Evolutionary conservation across 2,113 vertebrate species (phyloP), one percentile per base, ranked within the genome.

Genomic region (Hyperoodon ampullatus): DNA sequence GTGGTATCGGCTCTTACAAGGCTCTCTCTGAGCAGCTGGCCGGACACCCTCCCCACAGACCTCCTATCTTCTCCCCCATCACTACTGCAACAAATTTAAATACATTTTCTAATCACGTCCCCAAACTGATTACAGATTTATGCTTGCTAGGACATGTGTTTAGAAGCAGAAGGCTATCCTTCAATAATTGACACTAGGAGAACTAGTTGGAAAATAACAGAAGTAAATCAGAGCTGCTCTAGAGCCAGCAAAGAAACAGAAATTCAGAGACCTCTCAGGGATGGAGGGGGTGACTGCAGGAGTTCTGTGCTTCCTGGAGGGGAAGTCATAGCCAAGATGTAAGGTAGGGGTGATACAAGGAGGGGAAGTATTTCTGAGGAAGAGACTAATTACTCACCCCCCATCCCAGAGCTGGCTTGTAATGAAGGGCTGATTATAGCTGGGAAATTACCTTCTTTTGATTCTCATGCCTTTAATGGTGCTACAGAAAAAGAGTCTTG

Each of bases 381-480:
- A 95, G 87, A 98, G 78, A 61, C 89, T 96, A 71, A 93, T 98
- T 97, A 96, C 30, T 71, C 68, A 53, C 53, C 53, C 15, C 53
- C 53, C 53, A 53, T 18, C 68, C 58, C 44, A 61, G 77, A 86
- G 58, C 82, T 96, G 90, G 77, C 50, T 97, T 33, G 11, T 72
- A 96, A 97, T 90, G 77, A 90, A 92, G 68, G 94, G 26, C 66
- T 97, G 78, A 70, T 93, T 97, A 92, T 44, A 97, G 95, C 94
- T 98, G 90, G 88, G 90, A 97, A 95, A 98, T 96, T 94, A 95
- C 94, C 96, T 94, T 91, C 97, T 96, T 98, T 98, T 97, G 92
- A 98, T 98, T 98, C 96, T 97, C 97, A 98, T 96, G 81, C 92
- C 86, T 94, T 96, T 98, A 97, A 96, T 97, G 90, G 92, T 72